phyloP scores from a whole-genome alignment of 2,797 vertebrate genomes.

The Melanotaenia trifasciata region DNA sequence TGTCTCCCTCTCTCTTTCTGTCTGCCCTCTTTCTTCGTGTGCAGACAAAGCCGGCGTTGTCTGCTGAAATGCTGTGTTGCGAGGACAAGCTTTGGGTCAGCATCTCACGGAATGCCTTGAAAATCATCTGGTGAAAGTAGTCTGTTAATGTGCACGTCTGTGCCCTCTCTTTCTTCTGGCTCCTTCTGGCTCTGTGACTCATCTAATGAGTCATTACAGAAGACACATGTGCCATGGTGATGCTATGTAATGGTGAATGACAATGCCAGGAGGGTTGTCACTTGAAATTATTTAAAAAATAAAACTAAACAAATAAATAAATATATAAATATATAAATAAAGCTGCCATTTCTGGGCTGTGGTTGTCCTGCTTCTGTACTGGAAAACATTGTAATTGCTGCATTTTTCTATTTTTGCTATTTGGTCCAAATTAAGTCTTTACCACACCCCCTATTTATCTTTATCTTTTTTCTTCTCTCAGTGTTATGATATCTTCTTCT shows the following conservation, averaged over 20 bases:
- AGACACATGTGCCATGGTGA: constrained; percentile 23
- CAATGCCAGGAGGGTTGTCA: constrained; percentile 8
- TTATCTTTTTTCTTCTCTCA: not conserved
- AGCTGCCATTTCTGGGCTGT: not conserved
- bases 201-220: constrained; percentile 45
- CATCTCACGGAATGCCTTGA: constrained; percentile 71
- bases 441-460: not conserved
- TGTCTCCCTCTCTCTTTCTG: constrained; percentile 57
- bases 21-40: constrained; percentile 56
- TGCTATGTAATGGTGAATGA: constrained; percentile 6
- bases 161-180: constrained; percentile 25
- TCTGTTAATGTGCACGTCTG: constrained; percentile 30
- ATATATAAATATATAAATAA: constrained; percentile 11
- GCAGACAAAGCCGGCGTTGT: constrained; percentile 77
- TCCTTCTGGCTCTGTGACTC: constrained; percentile 52
- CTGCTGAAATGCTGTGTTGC: constrained; percentile 59
- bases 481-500: constrained; percentile 8
- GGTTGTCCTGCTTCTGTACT: not conserved
- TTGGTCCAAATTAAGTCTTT: constrained; percentile 12
- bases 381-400: not conserved
- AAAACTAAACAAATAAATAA: too few relatives aligned
- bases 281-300: constrained; percentile 1
- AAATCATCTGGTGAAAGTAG: constrained; percentile 53
- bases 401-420: not conserved
- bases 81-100: constrained; percentile 71